A percentile compares a stretch with the other conserved stretches of the same genome.
These are phyloP conservation scores for Strix occidentalis DNA, from an alignment of 2,797 vertebrate species.

Conservation along the genomic window DNA sequence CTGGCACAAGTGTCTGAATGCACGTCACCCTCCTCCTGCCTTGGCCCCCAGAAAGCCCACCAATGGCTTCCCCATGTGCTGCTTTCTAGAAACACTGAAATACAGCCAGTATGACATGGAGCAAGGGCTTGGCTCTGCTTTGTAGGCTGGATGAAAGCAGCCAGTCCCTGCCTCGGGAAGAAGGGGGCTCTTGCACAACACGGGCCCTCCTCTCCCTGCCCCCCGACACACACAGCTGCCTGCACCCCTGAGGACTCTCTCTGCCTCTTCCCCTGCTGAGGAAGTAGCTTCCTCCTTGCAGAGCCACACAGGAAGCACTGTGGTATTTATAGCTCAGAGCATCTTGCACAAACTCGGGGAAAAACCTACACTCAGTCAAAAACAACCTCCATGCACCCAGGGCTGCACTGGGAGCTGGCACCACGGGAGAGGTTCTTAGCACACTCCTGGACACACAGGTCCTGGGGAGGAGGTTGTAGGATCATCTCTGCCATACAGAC, in stretches of 20 bases:
- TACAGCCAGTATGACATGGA: accelerated
- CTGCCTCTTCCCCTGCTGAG: not conserved
- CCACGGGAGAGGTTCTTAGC: accelerated
- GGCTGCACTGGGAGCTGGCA: not conserved
- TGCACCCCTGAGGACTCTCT: not conserved
- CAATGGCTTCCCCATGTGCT: accelerated
- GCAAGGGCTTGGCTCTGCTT: not conserved
- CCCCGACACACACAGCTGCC: not conserved
- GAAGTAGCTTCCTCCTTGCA: constrained; percentile 27
- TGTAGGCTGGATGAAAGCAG: not conserved
- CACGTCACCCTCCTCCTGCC: not conserved
- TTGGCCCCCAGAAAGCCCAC: not conserved
- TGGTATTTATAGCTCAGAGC: constrained; percentile 38
- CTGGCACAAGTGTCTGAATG: not conserved
- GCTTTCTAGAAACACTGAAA: not conserved
- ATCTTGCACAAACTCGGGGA: not conserved
- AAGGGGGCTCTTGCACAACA: not conserved
- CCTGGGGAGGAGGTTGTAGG: not conserved
- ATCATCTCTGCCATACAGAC: not conserved
- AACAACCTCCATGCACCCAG: not conserved
- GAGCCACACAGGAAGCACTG: constrained; percentile 30
- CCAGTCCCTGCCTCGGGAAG: not conserved
- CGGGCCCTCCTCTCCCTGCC: not conserved
- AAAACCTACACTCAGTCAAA: not conserved
- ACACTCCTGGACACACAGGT: not conserved